Evolutionary conservation across 2,888 invertebrate genomes (phyloP), one percentile per base, ranked within the genome.

Genomic region (Ochropacha duplaris): DNA sequence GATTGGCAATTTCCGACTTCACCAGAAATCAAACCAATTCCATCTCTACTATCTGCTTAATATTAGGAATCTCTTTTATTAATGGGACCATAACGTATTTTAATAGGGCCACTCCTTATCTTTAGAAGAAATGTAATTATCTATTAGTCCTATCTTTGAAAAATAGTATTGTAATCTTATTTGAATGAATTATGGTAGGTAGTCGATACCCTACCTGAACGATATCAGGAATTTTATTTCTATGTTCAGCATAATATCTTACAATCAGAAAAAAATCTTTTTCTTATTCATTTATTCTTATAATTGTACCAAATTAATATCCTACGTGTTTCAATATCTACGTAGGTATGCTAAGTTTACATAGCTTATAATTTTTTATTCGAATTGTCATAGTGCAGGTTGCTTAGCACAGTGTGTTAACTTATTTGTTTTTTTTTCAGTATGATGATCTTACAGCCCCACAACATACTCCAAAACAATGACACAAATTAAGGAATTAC

Each of bases 371-470:
- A 24, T 4, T 24, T 24, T 24, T 24, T 2, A 24, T 24, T 24
- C 2, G 5, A 24, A 24, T 24, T 24, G 24, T 2, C 24, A 24
- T 2, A 28, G 8, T 28, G 31, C 31, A 5, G 12, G 31, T 11
- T 11, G 12, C 2, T 12, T 12, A 2, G 11, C 12, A 12, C 2
- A 1, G 31, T 1, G 1, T 12, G 12, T 2, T 1, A 4, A 31
- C 1, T 12, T 5, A 34, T 22, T 55, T 57, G 22, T 31, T 68
- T 72, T 50, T 59, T 60, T 87, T 84, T 19, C 84, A 89, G 88
- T 81, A 85, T 31, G 82, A 85, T 26, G 84, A 82, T 49, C 59
- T 89, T 50, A 83, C 86, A 12, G 80, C 74, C 9, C 69, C 81
- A 0, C 72, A 51, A 8, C 28, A 31, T 4, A 28, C 28, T n/a